These are phyloP conservation scores for Pterocles gutturalis DNA, from an alignment of 2,113 vertebrate genomes.

Conservation along the genomic window DNA sequence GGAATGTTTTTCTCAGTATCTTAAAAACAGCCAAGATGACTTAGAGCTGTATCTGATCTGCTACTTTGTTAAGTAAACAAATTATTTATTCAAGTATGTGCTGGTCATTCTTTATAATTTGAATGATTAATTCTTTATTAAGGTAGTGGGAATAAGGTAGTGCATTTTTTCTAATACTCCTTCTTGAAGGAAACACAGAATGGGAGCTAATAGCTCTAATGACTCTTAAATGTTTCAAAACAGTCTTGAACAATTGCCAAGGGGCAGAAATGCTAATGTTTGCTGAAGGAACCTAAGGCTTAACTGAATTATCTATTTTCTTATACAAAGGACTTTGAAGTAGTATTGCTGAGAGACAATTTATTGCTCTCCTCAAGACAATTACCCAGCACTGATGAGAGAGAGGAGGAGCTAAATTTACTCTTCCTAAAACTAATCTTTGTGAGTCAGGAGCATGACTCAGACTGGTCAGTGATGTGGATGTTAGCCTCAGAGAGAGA, in stretches of 20 bases:
- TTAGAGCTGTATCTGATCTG: conserved; percentile 5
- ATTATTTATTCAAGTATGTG: conserved; percentile 22
- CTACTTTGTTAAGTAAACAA: not conserved
- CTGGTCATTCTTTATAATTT: conserved; percentile 32
- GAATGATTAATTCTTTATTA: conserved; percentile 56
- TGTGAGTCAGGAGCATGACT: conserved; percentile 30
- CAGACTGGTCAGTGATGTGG: not conserved
- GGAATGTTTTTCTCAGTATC: not conserved
- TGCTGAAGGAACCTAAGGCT: conserved; percentile 1
- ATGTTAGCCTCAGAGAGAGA: not conserved
- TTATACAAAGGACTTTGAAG: conserved; percentile 63
- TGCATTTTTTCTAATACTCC: conserved; percentile 34
- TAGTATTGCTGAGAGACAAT: conserved; percentile 3
- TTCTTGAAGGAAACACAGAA: conserved; percentile 51
- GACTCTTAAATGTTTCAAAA: conserved; percentile 61
- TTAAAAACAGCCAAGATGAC: conserved; percentile 9
- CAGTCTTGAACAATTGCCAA: conserved; percentile 32
- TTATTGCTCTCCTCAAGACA: conserved; percentile 7
- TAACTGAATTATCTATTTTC: conserved; percentile 58
- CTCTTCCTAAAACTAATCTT: conserved; percentile 4
- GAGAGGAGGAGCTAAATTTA: not conserved
- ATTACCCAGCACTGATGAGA: conserved; percentile 17
- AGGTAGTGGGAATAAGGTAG: conserved; percentile 22
- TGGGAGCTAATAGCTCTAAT: conserved; percentile 47
- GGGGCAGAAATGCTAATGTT: conserved; percentile 14